These are phyloP conservation scores for Tribolium freemani DNA, from an alignment of 2,888 invertebrate genomes.

Conservation along the genomic window DNA sequence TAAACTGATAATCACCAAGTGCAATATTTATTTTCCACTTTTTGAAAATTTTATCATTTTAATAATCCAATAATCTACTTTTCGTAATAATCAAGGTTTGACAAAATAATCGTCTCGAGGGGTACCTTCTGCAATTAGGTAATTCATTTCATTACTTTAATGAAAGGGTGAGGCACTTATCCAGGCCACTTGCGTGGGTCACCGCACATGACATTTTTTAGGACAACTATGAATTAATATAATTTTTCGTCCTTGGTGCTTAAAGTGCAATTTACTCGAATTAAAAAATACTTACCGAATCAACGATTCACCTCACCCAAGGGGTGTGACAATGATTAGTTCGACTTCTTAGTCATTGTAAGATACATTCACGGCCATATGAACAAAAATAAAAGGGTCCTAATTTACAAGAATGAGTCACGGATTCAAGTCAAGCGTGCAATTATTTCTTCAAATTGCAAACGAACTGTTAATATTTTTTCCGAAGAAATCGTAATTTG, in stretches of 20 bases:
- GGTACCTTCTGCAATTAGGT: constrained; percentile 14
- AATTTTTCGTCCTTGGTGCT: constrained; percentile 23
- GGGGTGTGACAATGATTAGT: constrained; percentile 30
- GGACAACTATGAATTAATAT: constrained; percentile 19
- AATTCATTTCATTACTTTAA: constrained; percentile 35
- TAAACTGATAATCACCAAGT: no score
- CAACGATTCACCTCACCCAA: constrained; percentile 11
- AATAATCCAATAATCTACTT: no score
- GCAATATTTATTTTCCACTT: no score
- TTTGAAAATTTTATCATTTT: no score
- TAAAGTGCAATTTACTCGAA: constrained; percentile 15
- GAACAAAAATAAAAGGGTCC: constrained; percentile 33
- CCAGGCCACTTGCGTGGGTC: constrained; percentile 13
- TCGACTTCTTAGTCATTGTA: constrained; percentile 22
- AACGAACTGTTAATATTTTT: no score
- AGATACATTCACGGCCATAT: constrained; percentile 23
- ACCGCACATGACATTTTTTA: background rate
- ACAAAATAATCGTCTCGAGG: no score
- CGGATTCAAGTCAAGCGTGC: constrained; percentile 29
- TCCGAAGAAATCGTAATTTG: no score
- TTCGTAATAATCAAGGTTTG: no score
- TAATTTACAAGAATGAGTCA: constrained; percentile 30
- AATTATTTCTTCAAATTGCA: constrained; percentile 17
- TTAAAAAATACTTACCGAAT: constrained; percentile 25
- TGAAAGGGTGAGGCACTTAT: constrained; percentile 34